Evolutionary conservation across 23 tunicate genomes (phyloP), one percentile per base, ranked within the genome.

Genomic region (Ciona savignyi): DNA sequence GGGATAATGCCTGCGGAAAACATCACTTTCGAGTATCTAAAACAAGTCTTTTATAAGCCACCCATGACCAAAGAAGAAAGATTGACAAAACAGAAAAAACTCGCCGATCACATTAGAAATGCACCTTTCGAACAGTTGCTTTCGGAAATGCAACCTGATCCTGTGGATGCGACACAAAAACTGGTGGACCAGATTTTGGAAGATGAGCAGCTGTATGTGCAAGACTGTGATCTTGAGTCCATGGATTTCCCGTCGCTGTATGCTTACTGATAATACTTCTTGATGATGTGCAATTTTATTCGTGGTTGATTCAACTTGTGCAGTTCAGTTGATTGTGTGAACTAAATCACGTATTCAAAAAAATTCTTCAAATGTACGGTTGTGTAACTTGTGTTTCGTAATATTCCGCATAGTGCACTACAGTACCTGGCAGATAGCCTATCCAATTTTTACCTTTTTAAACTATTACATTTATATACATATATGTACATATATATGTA

Each of bases 41-140:
- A 91, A 73, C 82, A 81, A 60, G 65, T 76, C 63, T 65, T 73
- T 29, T 68, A 60, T 25, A 85, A 77, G 33, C 87, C 96, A 1
- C 79, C 86, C 0, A 71, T 77, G 22, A 25, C 71, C 51, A 66
- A 70, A 56, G 66, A 60, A 63, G 89, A 83, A 60, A 66, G 75
- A 27, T 6, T 70, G 27, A 82, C 29, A 27, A 74, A 42, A 23
- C 81, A 81, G 0, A 32, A 51, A 49, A 80, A 84, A 34, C 77
- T 71, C 1, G 86, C 86, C 0, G 80, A 91, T 4, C 97, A 80
- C 49, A 61, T 84, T 60, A 75, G 33, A 68, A 71, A 74, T 24
- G 84, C 73, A n/a, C 80, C 91, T 2, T 91, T 91, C 73, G 97
- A 91, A 66, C 90, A 91, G 80, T 34, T 91, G 65, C 62, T 83